A percentile compares a stretch with the other conserved stretches of the same genome.
Conservation (phyloP, 2,888 invertebrate genomes). For the Myathropa florea region DNA sequence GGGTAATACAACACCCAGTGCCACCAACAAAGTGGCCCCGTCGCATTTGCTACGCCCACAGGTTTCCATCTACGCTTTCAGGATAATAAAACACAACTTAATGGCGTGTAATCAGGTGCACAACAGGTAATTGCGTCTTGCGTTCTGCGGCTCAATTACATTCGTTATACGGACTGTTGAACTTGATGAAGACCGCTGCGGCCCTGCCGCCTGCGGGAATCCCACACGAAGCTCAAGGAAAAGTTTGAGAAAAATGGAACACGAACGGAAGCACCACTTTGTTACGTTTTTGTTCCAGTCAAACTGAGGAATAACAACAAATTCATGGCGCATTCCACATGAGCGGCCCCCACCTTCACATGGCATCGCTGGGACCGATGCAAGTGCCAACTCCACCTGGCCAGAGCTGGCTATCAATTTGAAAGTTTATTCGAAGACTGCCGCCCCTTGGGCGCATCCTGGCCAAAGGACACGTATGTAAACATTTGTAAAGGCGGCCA, state of each 20-base stretch:
- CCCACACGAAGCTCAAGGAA: neutral
- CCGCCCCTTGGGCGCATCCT: neutral
- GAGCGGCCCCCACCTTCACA: neutral
- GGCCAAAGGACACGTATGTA: neutral
- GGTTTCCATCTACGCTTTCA: neutral
- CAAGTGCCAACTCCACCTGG: neutral
- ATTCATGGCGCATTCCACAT: neutral
- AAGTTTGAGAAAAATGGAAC: neutral
- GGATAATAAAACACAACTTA: conserved; percentile 22
- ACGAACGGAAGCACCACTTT: neutral
- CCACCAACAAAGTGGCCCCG: neutral
- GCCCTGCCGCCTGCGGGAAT: neutral
- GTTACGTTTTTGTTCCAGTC: neutral
- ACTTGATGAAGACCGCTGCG: conserved; percentile 20
- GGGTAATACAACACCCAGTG: neutral
- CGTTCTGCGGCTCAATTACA: conserved; percentile 24
- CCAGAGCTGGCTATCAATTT: neutral
- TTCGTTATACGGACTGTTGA: conserved; percentile 31
- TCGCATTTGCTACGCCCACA: neutral
- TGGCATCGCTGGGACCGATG: neutral
- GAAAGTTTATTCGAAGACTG: neutral
- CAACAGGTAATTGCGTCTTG: conserved; percentile 41
- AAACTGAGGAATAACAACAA: neutral
- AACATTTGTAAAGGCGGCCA: conserved; percentile 23
- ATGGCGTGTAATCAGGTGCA: conserved; percentile 35